Percentiles rank a stretch among this genome's conserved stretches.
These are phyloP conservation scores for Alligator mississippiensis DNA, from an alignment of 2,113 vertebrate species.

Conservation along the genomic window DNA sequence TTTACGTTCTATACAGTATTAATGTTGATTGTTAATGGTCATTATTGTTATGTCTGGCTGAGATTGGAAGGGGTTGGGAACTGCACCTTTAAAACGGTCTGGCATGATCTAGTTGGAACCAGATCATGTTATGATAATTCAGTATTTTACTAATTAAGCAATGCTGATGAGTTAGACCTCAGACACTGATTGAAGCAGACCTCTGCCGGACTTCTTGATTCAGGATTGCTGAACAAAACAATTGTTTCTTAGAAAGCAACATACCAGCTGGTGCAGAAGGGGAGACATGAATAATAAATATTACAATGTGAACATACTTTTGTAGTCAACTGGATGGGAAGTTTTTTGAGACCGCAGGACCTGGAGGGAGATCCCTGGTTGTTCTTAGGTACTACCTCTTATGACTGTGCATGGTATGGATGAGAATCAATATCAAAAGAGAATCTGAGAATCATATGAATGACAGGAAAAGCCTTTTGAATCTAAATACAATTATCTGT, in stretches of 20 bases:
- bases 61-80: too few species aligned
- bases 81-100: background rate
- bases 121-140: too few species aligned
- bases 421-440: background rate
- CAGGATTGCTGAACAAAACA: background rate
- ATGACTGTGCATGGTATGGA: background rate
- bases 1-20: too few species aligned
- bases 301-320: background rate
- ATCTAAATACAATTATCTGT: background rate
- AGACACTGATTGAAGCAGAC: too few species aligned
- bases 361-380: accelerated
- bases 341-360: background rate
- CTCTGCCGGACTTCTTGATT: background rate
- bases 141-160: too few species aligned
- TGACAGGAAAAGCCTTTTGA: background rate
- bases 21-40: too few species aligned
- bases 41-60: too few species aligned
- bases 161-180: too few species aligned
- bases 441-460: background rate
- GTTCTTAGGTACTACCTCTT: background rate
- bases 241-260: background rate
- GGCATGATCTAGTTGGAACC: too few species aligned
- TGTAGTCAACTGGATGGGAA: background rate
- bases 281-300: accelerated
- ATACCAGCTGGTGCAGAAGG: background rate